Conservation (phyloP, 2,888 invertebrate genomes). For the Leptarthrus brevirostris region DNA sequence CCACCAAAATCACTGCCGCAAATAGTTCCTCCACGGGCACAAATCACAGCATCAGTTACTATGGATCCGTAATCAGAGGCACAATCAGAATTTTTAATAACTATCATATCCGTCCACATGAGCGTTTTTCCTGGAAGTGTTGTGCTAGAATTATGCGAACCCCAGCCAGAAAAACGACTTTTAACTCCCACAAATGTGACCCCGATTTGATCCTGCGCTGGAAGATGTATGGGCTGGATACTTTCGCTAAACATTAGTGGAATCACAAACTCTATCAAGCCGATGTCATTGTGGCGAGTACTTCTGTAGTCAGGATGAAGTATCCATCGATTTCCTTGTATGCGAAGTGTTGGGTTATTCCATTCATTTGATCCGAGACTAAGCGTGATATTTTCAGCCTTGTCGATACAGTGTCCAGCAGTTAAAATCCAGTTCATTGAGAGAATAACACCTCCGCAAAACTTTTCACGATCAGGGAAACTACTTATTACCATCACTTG, state of each 20-base stretch:
- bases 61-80: slow-evolving; percentile 12
- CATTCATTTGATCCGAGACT: slow-evolving; percentile 37
- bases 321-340: not conserved
- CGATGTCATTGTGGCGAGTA: slow-evolving; percentile 24
- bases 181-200: slow-evolving; percentile 49
- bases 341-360: not conserved
- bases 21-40: slow-evolving; percentile 35
- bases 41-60: slow-evolving; percentile 19
- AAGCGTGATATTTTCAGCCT: slow-evolving; percentile 16
- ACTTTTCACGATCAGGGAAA: not conserved
- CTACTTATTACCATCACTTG: slow-evolving; percentile 27
- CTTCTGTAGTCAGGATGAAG: not conserved
- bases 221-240: slow-evolving; percentile 30
- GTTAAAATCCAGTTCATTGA: slow-evolving; percentile 45
- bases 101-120: slow-evolving; percentile 27
- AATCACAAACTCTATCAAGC: slow-evolving; percentile 3
- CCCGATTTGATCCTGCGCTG: slow-evolving; percentile 35
- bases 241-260: not conserved
- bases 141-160: not conserved
- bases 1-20: slow-evolving; percentile 49
- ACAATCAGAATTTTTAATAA: slow-evolving; percentile 44
- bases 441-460: slow-evolving; percentile 40
- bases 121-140: not conserved
- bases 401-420: slow-evolving; percentile 33
- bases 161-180: slow-evolving; percentile 41